A percentile compares a stretch with the other conserved stretches of the same genome.
Conservation (phyloP, 2,888 invertebrate genomes). For the Aethes cnicana region DNA sequence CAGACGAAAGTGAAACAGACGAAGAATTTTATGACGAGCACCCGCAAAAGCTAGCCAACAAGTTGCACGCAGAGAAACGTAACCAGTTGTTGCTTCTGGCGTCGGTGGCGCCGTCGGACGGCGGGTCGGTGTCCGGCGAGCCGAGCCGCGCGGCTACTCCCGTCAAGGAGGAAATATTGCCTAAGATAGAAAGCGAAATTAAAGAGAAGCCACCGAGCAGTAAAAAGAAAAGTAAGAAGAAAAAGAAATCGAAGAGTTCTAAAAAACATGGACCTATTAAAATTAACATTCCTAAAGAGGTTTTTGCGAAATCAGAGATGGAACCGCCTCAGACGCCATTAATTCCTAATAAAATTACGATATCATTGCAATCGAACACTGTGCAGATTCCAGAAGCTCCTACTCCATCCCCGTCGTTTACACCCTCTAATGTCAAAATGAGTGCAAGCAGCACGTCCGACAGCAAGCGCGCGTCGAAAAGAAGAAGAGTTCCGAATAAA, state of each 20-base stretch:
- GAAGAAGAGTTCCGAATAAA: constrained; percentile 90
- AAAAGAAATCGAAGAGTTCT: constrained; percentile 77
- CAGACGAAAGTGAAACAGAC: constrained; percentile 92
- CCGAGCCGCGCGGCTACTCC: constrained; percentile 86
- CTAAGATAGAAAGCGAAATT: constrained; percentile 63
- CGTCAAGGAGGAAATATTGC: constrained; percentile 53
- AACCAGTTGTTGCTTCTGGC: constrained; percentile 85
- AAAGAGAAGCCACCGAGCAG: constrained; percentile 64
- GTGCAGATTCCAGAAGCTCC: constrained; percentile 72
- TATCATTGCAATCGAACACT: constrained; percentile 77
- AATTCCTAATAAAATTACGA: constrained; percentile 73
- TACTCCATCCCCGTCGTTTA: constrained; percentile 39
- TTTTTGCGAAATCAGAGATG: constrained; percentile 59
- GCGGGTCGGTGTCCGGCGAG: constrained; percentile 82
- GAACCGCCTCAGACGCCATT: constrained; percentile 47
- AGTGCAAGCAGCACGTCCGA: constrained; percentile 67
- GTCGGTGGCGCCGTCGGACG: constrained; percentile 83
- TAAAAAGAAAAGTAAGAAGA: constrained; percentile 86
- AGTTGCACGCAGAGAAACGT: constrained; percentile 88
- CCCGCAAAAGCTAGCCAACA: constrained; percentile 88
- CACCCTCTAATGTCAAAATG: constrained; percentile 39
- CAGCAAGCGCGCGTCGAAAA: constrained; percentile 88
- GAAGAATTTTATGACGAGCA: constrained; percentile 94
- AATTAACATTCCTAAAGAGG: constrained; percentile 83
- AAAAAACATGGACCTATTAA: constrained; percentile 79